Evolutionary conservation across 1,140 invertebrate genomes (phyloP).

Genomic region (Anagrus nilaparvatae): DNA sequence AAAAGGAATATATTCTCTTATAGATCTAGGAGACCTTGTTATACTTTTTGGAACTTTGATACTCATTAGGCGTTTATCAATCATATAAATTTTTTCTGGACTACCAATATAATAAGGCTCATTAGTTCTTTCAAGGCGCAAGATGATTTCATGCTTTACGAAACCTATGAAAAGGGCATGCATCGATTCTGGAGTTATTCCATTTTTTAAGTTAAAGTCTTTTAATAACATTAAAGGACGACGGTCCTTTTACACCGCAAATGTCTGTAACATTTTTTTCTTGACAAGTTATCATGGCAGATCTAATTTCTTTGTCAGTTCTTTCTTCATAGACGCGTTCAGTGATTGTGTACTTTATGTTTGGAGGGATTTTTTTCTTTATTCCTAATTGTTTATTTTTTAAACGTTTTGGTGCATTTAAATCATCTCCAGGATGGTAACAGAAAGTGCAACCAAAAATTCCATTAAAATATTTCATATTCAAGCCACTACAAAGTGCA

Average conservation of each 20-base stretch:
- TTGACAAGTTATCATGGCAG: no score
- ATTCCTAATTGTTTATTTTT: conserved; percentile 10
- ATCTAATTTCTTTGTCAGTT: no score
- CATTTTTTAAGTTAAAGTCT: conserved; percentile 15
- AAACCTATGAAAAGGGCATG: conserved; percentile 15
- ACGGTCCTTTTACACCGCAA: no score
- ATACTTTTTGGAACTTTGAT: conserved; percentile 10
- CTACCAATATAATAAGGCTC: conserved; percentile 10
- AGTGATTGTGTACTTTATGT: no score
- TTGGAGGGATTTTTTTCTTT: no score
- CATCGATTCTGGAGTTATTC: conserved; percentile 18
- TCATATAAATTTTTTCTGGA: neutral
- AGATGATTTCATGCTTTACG: conserved; percentile 5
- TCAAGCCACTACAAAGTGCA: conserved; percentile 10
- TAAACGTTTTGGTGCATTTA: conserved; percentile 11
- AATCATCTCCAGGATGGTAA: no score
- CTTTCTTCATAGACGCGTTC: no score
- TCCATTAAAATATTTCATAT: conserved; percentile 18
- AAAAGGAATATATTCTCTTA: conserved; percentile 4
- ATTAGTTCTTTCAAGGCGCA: neutral
- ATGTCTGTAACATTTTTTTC: conserved; percentile 14
- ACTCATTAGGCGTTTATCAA: conserved; percentile 1
- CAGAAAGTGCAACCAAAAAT: conserved; percentile 16
- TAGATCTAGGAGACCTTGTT: neutral
- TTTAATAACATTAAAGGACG: conserved; percentile 15